Evolutionary conservation across 2,888 invertebrate genomes (phyloP), one percentile per base, ranked within the genome.

Genomic region (Microplitis deprimator): DNA sequence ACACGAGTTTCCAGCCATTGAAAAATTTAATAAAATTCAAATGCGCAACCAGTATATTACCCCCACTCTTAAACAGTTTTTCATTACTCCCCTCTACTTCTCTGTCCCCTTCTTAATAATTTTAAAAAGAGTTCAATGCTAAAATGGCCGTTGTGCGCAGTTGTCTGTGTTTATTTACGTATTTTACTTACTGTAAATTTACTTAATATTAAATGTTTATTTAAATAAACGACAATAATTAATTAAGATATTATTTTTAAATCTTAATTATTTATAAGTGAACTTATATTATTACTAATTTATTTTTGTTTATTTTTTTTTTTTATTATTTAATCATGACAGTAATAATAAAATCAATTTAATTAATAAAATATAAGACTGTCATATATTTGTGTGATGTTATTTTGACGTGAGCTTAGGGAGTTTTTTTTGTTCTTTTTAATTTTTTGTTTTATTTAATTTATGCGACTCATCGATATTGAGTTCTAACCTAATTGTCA

Each of bases 121-220:
- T 29, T 50, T 50, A 50, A 50, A 50, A 50, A 50, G 50, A 50
- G 50, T 16, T 10, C 70, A 70, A 29, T 59, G 60, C 6, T 81
- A 84, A 83, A 83, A 86, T 87, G 85, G 86, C 82, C 83, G 87
- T 84, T 81, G 81, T 84, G 84, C 85, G 87, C 81, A 86, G 82
- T 85, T 83, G 79, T 81, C 83, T 87, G 86, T 71, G 71, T 87
- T 87, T 87, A 87, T 87, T 87, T 87, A 87, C 85, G 79, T 77
- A 65, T 79, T 75, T 41, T 71, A 40, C 10, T n/a, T 38, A 39
- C 10, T 8, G 39, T 13, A 65, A 60, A 76, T 76, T 71, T 16
- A 41, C 29, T 17, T n/a, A 39, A n/a, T n/a, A 40, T 6, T 59
- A 6, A 29, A 70, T 29, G 59, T 70, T 29, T 2, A 70, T 39